Conservation (phyloP, 1,140 invertebrate species). For the Drosophila repleta region DNA sequence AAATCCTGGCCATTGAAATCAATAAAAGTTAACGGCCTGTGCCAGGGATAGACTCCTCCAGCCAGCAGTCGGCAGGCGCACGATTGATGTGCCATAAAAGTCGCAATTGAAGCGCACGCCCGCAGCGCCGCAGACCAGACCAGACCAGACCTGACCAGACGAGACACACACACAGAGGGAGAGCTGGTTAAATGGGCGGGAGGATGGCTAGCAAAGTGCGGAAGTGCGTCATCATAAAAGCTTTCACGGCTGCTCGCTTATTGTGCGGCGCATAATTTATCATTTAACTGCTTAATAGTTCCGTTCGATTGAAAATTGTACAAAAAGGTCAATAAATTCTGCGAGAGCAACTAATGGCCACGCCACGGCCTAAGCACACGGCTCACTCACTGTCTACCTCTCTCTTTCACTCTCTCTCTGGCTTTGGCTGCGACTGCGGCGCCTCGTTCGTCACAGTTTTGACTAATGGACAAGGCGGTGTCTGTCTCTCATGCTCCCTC, state of each 20-base stretch:
- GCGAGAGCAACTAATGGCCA: slow-evolving; percentile 47
- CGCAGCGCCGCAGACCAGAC: slow-evolving; percentile 62
- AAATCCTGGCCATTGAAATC: slow-evolving; percentile 81
- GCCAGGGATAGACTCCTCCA: slow-evolving; percentile 13
- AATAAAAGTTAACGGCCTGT: slow-evolving; percentile 81
- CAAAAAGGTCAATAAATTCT: slow-evolving; percentile 60
- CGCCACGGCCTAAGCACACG: neutral
- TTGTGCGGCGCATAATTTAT: slow-evolving; percentile 81
- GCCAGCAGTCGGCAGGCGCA: slow-evolving; percentile 18
- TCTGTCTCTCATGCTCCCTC: neutral
- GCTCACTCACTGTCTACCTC: no score
- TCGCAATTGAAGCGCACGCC: slow-evolving; percentile 78
- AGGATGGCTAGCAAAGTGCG: slow-evolving; percentile 36
- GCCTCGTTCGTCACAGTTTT: slow-evolving; percentile 69
- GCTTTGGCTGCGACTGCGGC: slow-evolving; percentile 27
- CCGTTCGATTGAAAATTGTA: slow-evolving; percentile 74
- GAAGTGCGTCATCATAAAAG: slow-evolving; percentile 82
- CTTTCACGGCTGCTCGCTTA: slow-evolving; percentile 71
- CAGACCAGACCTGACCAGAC: slow-evolving; percentile 52
- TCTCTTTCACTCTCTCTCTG: slow-evolving; percentile 14
- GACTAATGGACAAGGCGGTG: slow-evolving; percentile 61
- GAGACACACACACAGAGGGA: slow-evolving; percentile 16
- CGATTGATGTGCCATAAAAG: slow-evolving; percentile 82
- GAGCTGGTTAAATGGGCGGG: slow-evolving; percentile 21
- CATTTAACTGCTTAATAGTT: slow-evolving; percentile 83